phyloP scores from a whole-genome alignment of 2,113 vertebrate species.

The Hippocampus barbouri region DNA sequence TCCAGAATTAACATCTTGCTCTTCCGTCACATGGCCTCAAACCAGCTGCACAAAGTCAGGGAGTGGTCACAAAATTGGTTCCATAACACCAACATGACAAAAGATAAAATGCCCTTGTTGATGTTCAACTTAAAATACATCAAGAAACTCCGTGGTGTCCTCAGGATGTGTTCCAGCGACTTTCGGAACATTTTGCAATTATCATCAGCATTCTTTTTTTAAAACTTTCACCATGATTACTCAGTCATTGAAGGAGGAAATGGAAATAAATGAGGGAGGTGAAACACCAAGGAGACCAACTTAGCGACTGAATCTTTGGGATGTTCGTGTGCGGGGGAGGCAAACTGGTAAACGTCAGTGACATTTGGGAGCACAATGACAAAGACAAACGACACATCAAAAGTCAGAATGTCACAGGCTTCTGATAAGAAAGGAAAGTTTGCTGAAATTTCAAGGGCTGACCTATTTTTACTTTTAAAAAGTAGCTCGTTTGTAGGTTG shows the following conservation, averaged over 20 bases:
- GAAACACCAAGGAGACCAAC: neutral
- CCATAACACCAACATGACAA: too few species aligned
- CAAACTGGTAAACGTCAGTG: neutral
- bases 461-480: constrained; percentile 38
- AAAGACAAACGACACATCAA: neutral
- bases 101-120: neutral
- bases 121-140: neutral
- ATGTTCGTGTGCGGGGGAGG: neutral
- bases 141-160: neutral
- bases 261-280: neutral
- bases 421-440: neutral
- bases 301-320: neutral
- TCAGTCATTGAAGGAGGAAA: neutral
- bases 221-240: neutral
- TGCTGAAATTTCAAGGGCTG: neutral
- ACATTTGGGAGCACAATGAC: neutral
- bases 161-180: neutral
- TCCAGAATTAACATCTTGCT: constrained; percentile 18
- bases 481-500: neutral
- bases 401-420: constrained; percentile 9
- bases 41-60: constrained; percentile 3
- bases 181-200: neutral
- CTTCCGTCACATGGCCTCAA: constrained; percentile 9
- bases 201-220: neutral
- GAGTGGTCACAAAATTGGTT: too few species aligned